Percentiles rank a stretch among this genome's conserved stretches.
Evolutionary conservation across 2,888 invertebrate species (phyloP).

Genomic region (Caenorhabditis uteleia): DNA sequence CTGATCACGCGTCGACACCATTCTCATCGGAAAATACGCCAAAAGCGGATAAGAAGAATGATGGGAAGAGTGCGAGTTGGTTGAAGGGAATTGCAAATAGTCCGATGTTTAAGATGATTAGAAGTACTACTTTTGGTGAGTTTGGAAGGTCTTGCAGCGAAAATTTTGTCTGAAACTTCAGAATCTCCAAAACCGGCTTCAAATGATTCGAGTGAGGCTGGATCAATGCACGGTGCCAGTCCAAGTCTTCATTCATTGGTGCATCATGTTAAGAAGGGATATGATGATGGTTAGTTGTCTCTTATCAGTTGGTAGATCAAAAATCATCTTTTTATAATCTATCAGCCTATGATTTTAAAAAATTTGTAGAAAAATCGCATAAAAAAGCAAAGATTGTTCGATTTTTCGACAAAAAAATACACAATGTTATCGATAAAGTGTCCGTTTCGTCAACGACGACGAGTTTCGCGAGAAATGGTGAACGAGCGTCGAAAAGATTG

Average conservation of each 20-base stretch:
- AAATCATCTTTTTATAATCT: no score
- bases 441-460: no score
- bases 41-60: constrained; percentile 28
- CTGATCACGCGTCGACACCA: constrained; percentile 55
- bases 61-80: constrained; percentile 46
- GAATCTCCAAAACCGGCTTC: constrained; percentile 11
- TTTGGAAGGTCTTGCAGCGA: background rate
- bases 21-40: constrained; percentile 48
- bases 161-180: constrained; percentile 3
- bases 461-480: no score
- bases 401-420: no score
- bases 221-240: constrained; percentile 9
- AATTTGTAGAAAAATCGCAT: no score
- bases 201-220: constrained; percentile 3
- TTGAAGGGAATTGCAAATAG: constrained; percentile 62
- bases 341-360: no score
- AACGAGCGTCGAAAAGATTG: no score
- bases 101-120: constrained; percentile 62
- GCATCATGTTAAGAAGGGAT: constrained; percentile 58
- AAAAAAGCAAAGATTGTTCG: no score
- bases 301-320: constrained; percentile 38
- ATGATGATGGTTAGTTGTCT: constrained; percentile 60
- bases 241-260: constrained; percentile 62
- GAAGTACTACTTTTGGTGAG: constrained; percentile 50
- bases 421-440: no score